These are phyloP conservation scores for Phylloscopus trochilus DNA, from an alignment of 2,113 vertebrate genomes.

Conservation along the genomic window DNA sequence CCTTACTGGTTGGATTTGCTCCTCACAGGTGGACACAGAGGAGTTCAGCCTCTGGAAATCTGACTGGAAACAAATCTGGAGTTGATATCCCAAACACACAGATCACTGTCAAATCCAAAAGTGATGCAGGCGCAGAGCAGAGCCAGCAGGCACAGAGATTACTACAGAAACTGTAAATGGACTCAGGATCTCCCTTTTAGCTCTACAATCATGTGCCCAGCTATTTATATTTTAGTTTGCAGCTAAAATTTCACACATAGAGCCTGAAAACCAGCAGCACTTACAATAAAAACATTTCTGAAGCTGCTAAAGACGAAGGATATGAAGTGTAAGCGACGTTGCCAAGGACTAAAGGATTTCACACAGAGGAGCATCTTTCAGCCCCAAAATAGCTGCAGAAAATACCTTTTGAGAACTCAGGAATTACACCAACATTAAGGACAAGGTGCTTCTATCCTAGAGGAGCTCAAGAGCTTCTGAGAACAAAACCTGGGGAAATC, in stretches of 20 bases:
- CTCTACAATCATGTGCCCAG: background rate
- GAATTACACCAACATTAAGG: background rate
- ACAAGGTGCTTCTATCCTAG: background rate
- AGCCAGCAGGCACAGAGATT: rapidly evolving
- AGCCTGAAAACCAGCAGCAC: background rate
- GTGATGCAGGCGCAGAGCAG: background rate
- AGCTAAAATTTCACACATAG: background rate
- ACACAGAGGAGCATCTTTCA: background rate
- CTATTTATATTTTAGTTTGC: background rate
- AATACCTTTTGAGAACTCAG: background rate
- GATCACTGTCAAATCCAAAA: background rate
- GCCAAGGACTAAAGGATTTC: background rate
- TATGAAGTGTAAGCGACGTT: background rate
- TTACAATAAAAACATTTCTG: background rate
- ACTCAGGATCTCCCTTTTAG: background rate
- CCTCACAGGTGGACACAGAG: background rate
- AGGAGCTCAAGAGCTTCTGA: background rate
- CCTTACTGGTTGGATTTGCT: background rate
- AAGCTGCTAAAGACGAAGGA: background rate
- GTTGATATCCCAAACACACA: background rate
- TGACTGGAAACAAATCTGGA: background rate
- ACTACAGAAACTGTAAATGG: background rate
- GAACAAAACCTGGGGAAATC: background rate
- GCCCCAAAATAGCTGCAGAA: background rate
- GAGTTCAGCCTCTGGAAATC: background rate